A percentile compares a stretch with the other conserved stretches of the same genome.
Evolutionary conservation across 2,888 invertebrate genomes (phyloP).

Genomic region (Drosophila limbata): DNA sequence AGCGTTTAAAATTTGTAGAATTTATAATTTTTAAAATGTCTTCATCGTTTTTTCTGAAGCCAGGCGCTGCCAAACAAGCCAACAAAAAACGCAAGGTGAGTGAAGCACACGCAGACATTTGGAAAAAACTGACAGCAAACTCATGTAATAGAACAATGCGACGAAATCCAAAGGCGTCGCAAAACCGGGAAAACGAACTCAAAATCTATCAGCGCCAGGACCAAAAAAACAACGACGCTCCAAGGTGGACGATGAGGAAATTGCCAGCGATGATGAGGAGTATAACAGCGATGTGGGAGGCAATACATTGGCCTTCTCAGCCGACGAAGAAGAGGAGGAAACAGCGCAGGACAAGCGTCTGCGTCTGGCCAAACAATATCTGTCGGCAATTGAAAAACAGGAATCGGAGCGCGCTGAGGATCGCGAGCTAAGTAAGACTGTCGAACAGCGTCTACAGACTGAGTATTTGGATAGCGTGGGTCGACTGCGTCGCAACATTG

Average conservation of each 20-base stretch:
- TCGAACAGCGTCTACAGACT: slow-evolving; percentile 91
- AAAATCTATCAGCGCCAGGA: slow-evolving; percentile 75
- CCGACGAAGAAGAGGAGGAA: slow-evolving; percentile 86
- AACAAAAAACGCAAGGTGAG: slow-evolving; percentile 86
- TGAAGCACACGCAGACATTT: accelerated
- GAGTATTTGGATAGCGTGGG: slow-evolving; percentile 95
- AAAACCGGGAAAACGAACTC: slow-evolving; percentile 46
- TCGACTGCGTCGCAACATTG: slow-evolving; percentile 90
- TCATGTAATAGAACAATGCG: slow-evolving; percentile 26
- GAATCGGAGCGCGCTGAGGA: slow-evolving; percentile 90
- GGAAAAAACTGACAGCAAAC: not conserved
- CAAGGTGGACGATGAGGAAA: slow-evolving; percentile 87
- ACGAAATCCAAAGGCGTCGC: slow-evolving; percentile 35
- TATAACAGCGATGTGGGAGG: slow-evolving; percentile 86
- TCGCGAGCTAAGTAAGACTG: slow-evolving; percentile 87
- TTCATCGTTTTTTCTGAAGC: slow-evolving; percentile 88
- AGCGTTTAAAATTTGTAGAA: slow-evolving; percentile 38
- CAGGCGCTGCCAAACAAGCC: slow-evolving; percentile 86
- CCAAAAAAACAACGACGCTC: slow-evolving; percentile 75
- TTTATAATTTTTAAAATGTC: slow-evolving; percentile 67
- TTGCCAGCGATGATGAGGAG: slow-evolving; percentile 89
- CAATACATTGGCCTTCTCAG: slow-evolving; percentile 69
- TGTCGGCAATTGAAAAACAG: slow-evolving; percentile 94
- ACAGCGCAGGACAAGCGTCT: slow-evolving; percentile 96
- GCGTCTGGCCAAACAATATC: slow-evolving; percentile 94